Evolutionary conservation across 2,888 invertebrate genomes (phyloP).

Genomic region (Pristionchus mayeri): DNA sequence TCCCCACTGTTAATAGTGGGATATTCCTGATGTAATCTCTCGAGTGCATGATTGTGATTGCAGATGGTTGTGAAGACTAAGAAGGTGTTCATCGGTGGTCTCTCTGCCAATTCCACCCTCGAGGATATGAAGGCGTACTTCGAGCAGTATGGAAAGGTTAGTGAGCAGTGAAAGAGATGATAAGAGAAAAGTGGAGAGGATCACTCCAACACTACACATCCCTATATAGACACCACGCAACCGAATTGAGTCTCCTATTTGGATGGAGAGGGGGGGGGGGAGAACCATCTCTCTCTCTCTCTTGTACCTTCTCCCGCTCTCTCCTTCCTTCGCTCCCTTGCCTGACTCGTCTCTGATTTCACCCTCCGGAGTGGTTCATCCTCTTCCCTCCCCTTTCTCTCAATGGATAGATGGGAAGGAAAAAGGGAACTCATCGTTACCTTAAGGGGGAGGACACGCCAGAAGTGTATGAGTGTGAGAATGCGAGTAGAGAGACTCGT

Average conservation of each 20-base stretch:
- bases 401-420: not conserved
- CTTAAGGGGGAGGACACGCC: not conserved
- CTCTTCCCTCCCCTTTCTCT: too few relatives aligned
- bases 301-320: not conserved
- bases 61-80: slow-evolving; percentile 99
- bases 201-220: not conserved
- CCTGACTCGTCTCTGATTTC: slow-evolving; percentile 15
- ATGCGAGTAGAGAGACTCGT: not conserved
- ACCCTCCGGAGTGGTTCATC: slow-evolving; percentile 12
- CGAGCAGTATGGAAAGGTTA: slow-evolving; percentile 98
- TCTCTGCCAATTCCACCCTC: slow-evolving; percentile 98
- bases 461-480: slow-evolving; percentile 30
- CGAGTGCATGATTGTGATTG: too few relatives aligned
- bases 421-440: not conserved
- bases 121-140: slow-evolving; percentile 99
- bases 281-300: not conserved
- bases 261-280: not conserved
- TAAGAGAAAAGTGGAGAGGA: not conserved
- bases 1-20: too few relatives aligned
- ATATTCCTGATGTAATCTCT: too few relatives aligned
- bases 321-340: not conserved
- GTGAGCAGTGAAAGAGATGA: slow-evolving; percentile 12
- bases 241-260: slow-evolving; percentile 25
- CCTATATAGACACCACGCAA: not conserved
- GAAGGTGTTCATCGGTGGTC: slow-evolving; percentile 99